Percentiles rank a stretch among this genome's conserved stretches.
These are phyloP conservation scores for Chironomus striatipennis DNA, from an alignment of 1,140 invertebrate species.

Conservation along the genomic window DNA sequence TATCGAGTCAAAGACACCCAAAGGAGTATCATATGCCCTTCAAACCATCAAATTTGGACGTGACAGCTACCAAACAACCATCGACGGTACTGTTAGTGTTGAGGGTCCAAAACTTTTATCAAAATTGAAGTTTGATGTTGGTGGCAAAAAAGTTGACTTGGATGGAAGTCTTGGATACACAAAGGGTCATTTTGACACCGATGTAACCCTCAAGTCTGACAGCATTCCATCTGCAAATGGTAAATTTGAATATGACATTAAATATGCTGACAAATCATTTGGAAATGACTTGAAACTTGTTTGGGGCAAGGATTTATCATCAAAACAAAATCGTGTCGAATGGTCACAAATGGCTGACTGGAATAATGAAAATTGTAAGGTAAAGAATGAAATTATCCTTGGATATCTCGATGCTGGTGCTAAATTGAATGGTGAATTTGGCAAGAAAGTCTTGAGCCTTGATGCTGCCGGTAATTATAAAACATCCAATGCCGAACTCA, in stretches of 20 bases:
- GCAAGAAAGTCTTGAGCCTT: background rate
- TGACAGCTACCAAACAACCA: background rate
- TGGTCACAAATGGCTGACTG: constrained; percentile 36
- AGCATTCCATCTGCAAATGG: constrained; percentile 18
- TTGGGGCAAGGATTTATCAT: constrained; percentile 52
- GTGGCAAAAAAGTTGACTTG: background rate
- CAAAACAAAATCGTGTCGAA: constrained; percentile 39
- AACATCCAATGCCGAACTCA: background rate
- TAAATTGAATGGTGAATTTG: constrained; percentile 17
- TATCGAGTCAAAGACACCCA: background rate
- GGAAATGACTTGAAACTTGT: constrained; percentile 47
- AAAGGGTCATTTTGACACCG: constrained; percentile 1
- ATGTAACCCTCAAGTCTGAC: background rate
- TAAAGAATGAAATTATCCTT: constrained; percentile 36
- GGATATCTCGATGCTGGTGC: background rate
- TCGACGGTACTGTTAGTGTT: background rate
- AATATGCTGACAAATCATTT: constrained; percentile 30
- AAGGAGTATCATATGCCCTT: background rate
- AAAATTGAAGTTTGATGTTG: background rate
- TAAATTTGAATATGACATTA: constrained; percentile 41
- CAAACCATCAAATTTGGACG: background rate
- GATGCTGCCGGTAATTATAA: background rate
- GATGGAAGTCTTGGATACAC: background rate
- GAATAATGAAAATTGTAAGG: constrained; percentile 46
- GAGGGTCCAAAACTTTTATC: background rate